Percentiles rank a stretch among this genome's conserved stretches.
These are phyloP conservation scores for Ennomos fuscantarius DNA, from an alignment of 2,888 invertebrate species.

Conservation along the genomic window DNA sequence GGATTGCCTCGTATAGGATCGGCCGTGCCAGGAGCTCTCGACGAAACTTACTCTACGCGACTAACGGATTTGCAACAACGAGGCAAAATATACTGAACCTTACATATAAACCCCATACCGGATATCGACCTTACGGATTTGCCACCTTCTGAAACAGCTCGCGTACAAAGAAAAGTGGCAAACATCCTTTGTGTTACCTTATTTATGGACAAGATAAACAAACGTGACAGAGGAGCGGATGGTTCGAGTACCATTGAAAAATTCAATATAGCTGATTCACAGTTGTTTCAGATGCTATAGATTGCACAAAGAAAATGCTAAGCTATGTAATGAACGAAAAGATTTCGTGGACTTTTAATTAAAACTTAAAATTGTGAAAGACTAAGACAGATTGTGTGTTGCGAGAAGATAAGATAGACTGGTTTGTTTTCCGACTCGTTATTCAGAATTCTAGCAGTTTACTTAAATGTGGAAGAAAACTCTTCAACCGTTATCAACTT, in stretches of 20 bases:
- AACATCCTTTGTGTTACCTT: constrained; percentile 34
- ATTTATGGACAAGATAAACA: constrained; percentile 37
- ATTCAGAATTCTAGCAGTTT: constrained; percentile 10
- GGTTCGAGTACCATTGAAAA: constrained; percentile 18
- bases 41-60: constrained; percentile 58
- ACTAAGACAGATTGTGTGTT: constrained; percentile 39
- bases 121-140: constrained; percentile 34
- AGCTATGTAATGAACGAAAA: constrained; percentile 36
- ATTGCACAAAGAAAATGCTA: constrained; percentile 27
- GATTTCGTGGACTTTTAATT: constrained; percentile 53
- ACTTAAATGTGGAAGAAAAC: constrained; percentile 2
- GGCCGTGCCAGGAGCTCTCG: constrained; percentile 53
- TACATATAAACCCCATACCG: constrained; percentile 27
- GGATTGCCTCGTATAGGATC: constrained; percentile 66
- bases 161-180: constrained; percentile 29
- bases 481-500: not conserved
- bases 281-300: constrained; percentile 24
- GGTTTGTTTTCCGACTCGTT: constrained; percentile 40
- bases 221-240: constrained; percentile 29
- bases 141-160: constrained; percentile 28
- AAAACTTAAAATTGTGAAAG: constrained; percentile 49
- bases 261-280: constrained; percentile 2
- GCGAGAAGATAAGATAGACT: constrained; percentile 40
- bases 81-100: constrained; percentile 28
- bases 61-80: constrained; percentile 41